Evolutionary conservation across 1,140 invertebrate genomes (phyloP).

Genomic region (Coelopa frigida): DNA sequence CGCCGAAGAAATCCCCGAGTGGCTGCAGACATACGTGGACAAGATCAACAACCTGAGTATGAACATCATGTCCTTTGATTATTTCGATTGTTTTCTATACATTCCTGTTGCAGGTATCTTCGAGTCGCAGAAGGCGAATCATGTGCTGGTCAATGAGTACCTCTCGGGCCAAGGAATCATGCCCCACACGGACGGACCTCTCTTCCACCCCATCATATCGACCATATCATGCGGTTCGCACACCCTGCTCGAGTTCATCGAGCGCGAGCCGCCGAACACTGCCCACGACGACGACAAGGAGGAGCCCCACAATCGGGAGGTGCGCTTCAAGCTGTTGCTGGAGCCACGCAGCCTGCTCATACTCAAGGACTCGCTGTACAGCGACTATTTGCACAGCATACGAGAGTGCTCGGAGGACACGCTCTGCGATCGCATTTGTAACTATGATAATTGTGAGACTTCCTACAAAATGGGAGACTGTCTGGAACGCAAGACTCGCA

Average conservation of each 20-base stretch:
- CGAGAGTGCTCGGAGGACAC: slow-evolving; percentile 63
- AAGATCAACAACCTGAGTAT: slow-evolving; percentile 57
- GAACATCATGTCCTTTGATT: neutral
- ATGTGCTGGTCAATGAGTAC: slow-evolving; percentile 96
- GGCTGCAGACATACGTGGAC: slow-evolving; percentile 70
- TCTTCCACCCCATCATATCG: slow-evolving; percentile 88
- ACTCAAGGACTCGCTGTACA: slow-evolving; percentile 76
- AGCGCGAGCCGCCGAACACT: slow-evolving; percentile 44
- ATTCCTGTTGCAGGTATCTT: slow-evolving; percentile 54
- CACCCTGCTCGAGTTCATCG: slow-evolving; percentile 75
- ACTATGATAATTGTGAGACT: slow-evolving; percentile 56
- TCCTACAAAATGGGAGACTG: slow-evolving; percentile 50
- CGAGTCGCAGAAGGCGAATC: slow-evolving; percentile 75
- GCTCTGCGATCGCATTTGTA: slow-evolving; percentile 59
- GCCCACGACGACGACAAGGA: slow-evolving; percentile 9
- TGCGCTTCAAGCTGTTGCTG: slow-evolving; percentile 62
- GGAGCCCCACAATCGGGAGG: slow-evolving; percentile 12
- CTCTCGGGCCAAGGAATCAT: slow-evolving; percentile 86
- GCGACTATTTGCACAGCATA: slow-evolving; percentile 84
- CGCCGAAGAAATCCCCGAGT: slow-evolving; percentile 78
- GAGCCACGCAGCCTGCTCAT: slow-evolving; percentile 84
- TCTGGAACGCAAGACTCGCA: slow-evolving; percentile 59
- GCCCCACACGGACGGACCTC: slow-evolving; percentile 89
- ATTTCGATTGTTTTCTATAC: neutral
- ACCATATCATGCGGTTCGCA: slow-evolving; percentile 90